These are phyloP conservation scores for Stichodactyla mertensii DNA, from an alignment of 64 coral and sea anemone genomes.

Conservation along the genomic window DNA sequence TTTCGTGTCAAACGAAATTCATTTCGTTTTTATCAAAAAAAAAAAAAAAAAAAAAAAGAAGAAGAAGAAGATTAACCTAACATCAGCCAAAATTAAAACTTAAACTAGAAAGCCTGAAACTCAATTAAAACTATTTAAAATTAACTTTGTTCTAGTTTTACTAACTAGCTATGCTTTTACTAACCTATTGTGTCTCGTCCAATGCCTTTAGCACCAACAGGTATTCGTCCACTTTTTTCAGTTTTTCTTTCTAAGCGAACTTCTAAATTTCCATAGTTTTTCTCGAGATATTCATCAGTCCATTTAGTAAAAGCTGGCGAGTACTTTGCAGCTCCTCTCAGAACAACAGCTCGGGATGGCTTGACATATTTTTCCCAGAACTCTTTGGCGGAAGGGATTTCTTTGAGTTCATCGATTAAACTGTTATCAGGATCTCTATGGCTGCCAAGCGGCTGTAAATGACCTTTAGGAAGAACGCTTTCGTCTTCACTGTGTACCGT, in stretches of 20 bases:
- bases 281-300: constrained; percentile 63
- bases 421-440: constrained; percentile 70
- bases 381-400: constrained; percentile 63
- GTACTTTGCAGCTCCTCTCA: constrained; percentile 64
- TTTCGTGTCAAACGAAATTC: neutral
- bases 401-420: constrained; percentile 59
- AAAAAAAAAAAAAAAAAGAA: neutral
- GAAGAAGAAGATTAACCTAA: no score
- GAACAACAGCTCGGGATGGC: constrained; percentile 60
- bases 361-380: constrained; percentile 76
- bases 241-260: constrained; percentile 66
- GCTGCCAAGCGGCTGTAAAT: constrained; percentile 60
- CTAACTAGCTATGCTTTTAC: neutral
- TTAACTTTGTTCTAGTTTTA: no score
- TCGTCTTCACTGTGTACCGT: neutral
- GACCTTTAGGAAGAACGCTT: constrained; percentile 37
- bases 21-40: neutral
- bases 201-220: constrained; percentile 64
- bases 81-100: neutral
- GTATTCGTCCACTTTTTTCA: constrained; percentile 68
- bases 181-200: constrained; percentile 77
- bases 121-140: no score
- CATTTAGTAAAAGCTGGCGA: constrained; percentile 57
- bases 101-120: neutral
- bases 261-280: constrained; percentile 68